Percentiles rank a stretch among this genome's conserved stretches.
These are phyloP conservation scores for Decapterus maruadsi DNA, from an alignment of 2,797 vertebrate species.

Conservation along the genomic window DNA sequence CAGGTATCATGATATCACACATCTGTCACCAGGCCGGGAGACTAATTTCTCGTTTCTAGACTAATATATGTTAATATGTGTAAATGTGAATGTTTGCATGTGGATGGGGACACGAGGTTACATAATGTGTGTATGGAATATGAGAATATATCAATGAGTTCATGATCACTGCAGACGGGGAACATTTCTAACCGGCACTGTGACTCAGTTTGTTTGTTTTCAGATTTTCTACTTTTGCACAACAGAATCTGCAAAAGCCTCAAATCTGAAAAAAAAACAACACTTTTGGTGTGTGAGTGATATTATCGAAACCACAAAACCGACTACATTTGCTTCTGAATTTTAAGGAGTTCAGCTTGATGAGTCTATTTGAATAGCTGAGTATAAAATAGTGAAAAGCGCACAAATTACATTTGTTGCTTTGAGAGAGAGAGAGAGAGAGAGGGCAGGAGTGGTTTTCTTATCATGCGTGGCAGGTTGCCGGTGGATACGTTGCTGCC, in stretches of 20 bases:
- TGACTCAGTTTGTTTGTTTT: not conserved
- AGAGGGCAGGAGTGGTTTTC: conserved; percentile 64
- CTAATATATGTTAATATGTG: conserved; percentile 45
- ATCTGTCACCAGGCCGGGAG: conserved; percentile 1
- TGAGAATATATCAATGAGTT: not conserved
- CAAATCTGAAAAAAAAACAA: conserved; percentile 3
- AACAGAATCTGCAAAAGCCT: not conserved
- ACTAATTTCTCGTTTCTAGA: conserved; percentile 16
- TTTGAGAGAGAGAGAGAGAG: conserved; percentile 61
- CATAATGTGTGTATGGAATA: not conserved
- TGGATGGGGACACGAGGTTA: not conserved
- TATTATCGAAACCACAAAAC: not conserved
- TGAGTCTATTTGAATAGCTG: conserved; percentile 38
- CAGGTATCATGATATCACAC: conserved; percentile 16
- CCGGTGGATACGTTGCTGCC: conserved; percentile 70
- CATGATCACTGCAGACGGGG: not conserved
- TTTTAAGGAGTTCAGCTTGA: conserved; percentile 13
- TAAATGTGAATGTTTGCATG: conserved; percentile 12
- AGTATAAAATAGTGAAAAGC: conserved; percentile 39
- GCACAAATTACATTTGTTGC: conserved; percentile 64
- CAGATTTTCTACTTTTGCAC: not conserved
- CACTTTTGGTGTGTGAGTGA: not conserved
- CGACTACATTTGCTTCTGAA: not conserved
- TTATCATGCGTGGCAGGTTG: conserved; percentile 77
- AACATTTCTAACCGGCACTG: not conserved